Evolutionary conservation across 2,113 vertebrate genomes (phyloP).

Genomic region (Chionis minor): DNA sequence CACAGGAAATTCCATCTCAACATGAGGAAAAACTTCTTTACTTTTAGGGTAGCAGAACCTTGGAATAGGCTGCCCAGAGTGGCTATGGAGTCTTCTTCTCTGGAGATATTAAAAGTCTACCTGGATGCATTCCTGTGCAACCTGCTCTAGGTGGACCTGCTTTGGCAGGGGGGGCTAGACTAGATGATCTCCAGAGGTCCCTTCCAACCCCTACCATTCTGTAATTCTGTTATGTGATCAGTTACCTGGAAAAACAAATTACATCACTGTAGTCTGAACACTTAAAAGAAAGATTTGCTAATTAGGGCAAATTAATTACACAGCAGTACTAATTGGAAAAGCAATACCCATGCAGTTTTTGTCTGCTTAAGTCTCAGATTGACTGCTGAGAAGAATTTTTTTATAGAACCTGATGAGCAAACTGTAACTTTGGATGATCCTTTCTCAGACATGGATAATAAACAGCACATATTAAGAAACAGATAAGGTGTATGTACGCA

Average conservation of each 20-base stretch:
- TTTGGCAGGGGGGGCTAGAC: no score
- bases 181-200: no score
- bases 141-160: no score
- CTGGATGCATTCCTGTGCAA: no score
- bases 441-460: not conserved
- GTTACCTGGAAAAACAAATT: slow-evolving; percentile 17
- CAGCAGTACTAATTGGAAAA: slow-evolving; percentile 3
- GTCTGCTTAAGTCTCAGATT: not conserved
- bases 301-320: slow-evolving; percentile 41
- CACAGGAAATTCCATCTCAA: no score
- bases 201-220: no score
- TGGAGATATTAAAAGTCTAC: no score
- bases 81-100: no score
- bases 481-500: rapidly evolving
- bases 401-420: not conserved
- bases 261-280: not conserved
- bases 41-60: no score
- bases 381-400: not conserved
- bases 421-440: not conserved
- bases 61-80: no score
- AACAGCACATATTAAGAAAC: not conserved
- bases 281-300: not conserved
- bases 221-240: not conserved
- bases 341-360: slow-evolving; percentile 1
- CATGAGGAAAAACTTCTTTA: no score